Evolutionary conservation across 1,140 invertebrate species (phyloP), one percentile per base, ranked within the genome.

Genomic region (Saxidomus purpurata): DNA sequence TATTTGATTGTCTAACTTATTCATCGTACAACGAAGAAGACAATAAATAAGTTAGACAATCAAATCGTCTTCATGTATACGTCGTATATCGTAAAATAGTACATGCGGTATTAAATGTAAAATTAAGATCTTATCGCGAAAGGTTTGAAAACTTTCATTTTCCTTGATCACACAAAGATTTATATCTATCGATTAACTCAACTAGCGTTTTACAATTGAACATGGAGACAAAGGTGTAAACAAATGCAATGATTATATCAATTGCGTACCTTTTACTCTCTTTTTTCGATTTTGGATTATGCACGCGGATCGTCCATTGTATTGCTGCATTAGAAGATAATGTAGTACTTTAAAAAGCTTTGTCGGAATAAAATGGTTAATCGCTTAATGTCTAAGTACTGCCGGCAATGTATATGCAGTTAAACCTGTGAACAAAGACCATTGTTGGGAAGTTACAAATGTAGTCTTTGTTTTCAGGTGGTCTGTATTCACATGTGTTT

Each of bases 121-220:
- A 55, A 55, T 55, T 55, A 55, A 55, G 19, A 55, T 55, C 52
- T 55, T 55, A 55, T 55, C 52, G 52, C 52, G 52, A 55, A 3
- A 19, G 52, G 52, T n/a, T 55, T 55, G 52, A 55, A 55, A 55
- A 55, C 52, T 55, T 55, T 55, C 52, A 55, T 55, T 55, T 55
- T n/a, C n/a, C 13, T 55, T 55, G 8, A 55, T 55, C 52, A 13
- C 13, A 47, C 43, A 47, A 55, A 55, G 52, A 55, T 55, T 55
- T 55, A 55, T 55, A 55, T 22, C 19, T 55, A 55, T 55, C 22
- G 52, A 55, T 55, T 55, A 55, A 55, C 52, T 19, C 52, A n/a
- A 55, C 52, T 55, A 8, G 8, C 2, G 13, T 55, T 55, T 55
- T 3, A 55, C 52, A 43, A 43, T 43, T 43, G 43, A 43, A 43